Base-by-base conservation (phyloP, 2,888 invertebrate species). In the Sminthurinus aureus region DNA sequence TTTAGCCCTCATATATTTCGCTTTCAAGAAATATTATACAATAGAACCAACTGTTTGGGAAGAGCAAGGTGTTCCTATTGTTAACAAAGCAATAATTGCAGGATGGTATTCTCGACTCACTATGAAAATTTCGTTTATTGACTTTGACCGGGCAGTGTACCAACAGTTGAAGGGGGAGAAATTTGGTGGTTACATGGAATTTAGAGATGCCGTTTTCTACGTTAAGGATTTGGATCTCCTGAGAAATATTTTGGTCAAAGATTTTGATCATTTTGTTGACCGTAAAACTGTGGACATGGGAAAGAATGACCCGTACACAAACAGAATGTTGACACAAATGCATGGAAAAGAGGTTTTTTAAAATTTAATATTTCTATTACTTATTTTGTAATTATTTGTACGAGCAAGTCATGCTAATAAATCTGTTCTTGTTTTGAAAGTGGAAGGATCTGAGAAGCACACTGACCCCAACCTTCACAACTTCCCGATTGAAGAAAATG, bases 191-290 rank as follows among this genome's bases (percentile, higher is more conserved):
- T 22, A 26, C 18, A 38, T 69, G 15, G 82, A 82, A 67, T 12
- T 77, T 22, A n/a, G 67, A 8, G 15, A 15, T 13, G 69, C 85
- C n/a, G 26, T 51, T 12, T 79, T 83, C 1, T 73, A 66, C 13
- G 50, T 86, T 9, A 78, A 66, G 13, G 86, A 87, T 73, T 83
- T 84, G 64, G 85, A 85, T 12, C 76, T 87, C 24, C 51, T 86
- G 8, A 82, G 81, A 38, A 73, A 66, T 0, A 77, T 87, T 52
- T 75, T 81, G 13, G 84, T 86, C n/a, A 86, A 85, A 78, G 86
- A 87, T 77, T 86, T 86, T 77, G 82, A 87, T 13, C 75, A 84
- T 71, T 86, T 83, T 69, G 79, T 24, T 15, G 83, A 82, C n/a
- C 50, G 80, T 9, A 82, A 22, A 26, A 50, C 12, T 6, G 79